Evolutionary conservation across 2,797 vertebrate genomes (phyloP).

Genomic region (Holocentrus rufus): DNA sequence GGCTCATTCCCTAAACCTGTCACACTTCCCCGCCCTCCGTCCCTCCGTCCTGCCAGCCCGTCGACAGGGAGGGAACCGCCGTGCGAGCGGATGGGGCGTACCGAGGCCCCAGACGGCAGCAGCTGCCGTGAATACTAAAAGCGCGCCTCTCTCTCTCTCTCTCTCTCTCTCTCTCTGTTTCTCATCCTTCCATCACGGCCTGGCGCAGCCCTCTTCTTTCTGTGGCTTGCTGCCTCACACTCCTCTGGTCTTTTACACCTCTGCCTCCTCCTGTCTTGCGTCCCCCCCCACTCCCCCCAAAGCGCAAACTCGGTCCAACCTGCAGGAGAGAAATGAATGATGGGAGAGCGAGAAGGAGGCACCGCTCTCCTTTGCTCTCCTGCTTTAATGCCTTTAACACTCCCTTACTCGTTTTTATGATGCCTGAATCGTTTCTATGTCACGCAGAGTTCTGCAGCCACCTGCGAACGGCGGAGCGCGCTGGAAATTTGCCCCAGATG

Average conservation of each 20-base stretch:
- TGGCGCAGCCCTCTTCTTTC: conserved; percentile 7
- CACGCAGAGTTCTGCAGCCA: not conserved
- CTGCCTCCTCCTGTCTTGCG: conserved; percentile 7
- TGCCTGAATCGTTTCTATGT: not conserved
- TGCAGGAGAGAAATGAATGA: not conserved
- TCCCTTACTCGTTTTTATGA: not conserved
- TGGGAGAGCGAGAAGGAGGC: not conserved
- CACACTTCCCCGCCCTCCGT: conserved; percentile 53
- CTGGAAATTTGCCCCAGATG: conserved; percentile 39
- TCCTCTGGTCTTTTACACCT: not conserved
- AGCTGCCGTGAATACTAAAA: conserved; percentile 68
- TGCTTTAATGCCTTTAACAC: not conserved
- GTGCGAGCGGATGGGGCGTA: conserved; percentile 24
- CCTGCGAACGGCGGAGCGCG: conserved; percentile 5
- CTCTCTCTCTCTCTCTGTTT: too few species aligned
- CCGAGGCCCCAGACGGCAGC: conserved; percentile 43
- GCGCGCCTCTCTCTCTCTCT: conserved; percentile 3
- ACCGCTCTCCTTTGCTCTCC: not conserved
- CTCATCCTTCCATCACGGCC: conserved; percentile 6
- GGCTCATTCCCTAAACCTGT: conserved; percentile 69
- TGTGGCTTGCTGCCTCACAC: not conserved
- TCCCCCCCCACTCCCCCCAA: conserved; percentile 6
- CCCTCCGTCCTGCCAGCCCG: conserved; percentile 28
- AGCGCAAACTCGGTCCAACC: conserved; percentile 5
- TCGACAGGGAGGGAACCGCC: conserved; percentile 36